Percentiles rank a stretch among this genome's conserved stretches.
These are phyloP conservation scores for Cetonia aurata DNA, from an alignment of 2,888 invertebrate genomes.

Conservation along the genomic window DNA sequence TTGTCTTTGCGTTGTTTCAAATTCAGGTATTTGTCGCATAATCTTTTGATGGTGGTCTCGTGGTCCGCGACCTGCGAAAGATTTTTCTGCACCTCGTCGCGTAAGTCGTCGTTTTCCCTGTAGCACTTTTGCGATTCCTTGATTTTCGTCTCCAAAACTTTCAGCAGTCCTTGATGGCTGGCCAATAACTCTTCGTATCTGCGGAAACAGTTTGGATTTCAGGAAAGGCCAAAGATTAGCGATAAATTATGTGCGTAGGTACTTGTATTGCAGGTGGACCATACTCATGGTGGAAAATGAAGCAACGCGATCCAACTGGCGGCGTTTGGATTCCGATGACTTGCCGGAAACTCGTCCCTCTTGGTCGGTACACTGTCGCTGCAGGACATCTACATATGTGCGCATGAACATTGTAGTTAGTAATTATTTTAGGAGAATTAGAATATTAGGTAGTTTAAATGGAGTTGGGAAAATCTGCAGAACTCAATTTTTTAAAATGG, in stretches of 20 bases:
- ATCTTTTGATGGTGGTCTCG: conserved; percentile 52
- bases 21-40: conserved; percentile 56
- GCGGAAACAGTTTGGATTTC: conserved; percentile 9
- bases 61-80: conserved; percentile 50
- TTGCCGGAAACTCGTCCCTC: conserved; percentile 12
- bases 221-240: not conserved
- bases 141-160: conserved; percentile 59
- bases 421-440: no score
- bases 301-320: conserved; percentile 60
- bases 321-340: conserved; percentile 53
- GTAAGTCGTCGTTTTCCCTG: conserved; percentile 57
- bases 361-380: conserved; percentile 52
- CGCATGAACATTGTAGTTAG: no score
- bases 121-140: conserved; percentile 59
- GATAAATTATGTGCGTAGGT: conserved; percentile 34
- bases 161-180: conserved; percentile 60
- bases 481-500: no score
- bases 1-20: conserved; percentile 57
- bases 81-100: conserved; percentile 54
- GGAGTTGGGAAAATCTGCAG: no score
- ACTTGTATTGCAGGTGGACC: conserved; percentile 71
- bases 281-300: conserved; percentile 71
- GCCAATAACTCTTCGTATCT: conserved; percentile 62
- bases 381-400: conserved; percentile 53
- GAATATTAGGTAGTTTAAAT: no score